Conservation (phyloP, 2,797 vertebrate genomes). For the Cossypha polioptera region DNA sequence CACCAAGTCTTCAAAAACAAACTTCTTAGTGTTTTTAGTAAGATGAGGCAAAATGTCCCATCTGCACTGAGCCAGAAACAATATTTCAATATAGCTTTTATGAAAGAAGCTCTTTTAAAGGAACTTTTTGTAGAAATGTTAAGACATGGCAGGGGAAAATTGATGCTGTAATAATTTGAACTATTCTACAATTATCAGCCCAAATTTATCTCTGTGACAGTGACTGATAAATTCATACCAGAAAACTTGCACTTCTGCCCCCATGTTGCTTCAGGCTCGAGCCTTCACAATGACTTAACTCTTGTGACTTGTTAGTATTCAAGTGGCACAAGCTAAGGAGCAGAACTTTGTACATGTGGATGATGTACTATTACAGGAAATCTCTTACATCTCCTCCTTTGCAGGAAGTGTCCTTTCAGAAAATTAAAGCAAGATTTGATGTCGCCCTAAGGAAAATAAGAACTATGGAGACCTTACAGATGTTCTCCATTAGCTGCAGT, state of each 20-base stretch:
- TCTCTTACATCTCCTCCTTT: neutral
- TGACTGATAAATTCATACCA: neutral
- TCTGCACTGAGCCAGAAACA: conserved; percentile 9
- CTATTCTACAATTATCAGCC: neutral
- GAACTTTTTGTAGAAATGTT: neutral
- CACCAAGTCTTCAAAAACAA: conserved; percentile 15
- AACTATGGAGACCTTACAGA: conserved; percentile 60
- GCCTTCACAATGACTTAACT: neutral
- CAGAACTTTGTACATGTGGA: neutral
- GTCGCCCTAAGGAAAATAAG: conserved; percentile 65
- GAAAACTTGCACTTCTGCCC: neutral
- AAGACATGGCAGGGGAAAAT: neutral
- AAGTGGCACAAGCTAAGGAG: neutral
- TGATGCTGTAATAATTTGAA: conserved; percentile 1
- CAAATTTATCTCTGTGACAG: neutral
- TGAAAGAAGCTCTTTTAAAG: conserved; percentile 38
- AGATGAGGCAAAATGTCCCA: conserved; percentile 41
- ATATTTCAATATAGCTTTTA: conserved; percentile 18
- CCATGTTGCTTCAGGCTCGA: neutral
- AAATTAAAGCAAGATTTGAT: conserved; percentile 71
- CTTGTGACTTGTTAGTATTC: neutral
- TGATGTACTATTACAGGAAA: neutral
- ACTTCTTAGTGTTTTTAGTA: conserved; percentile 15
- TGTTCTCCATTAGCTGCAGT: conserved; percentile 64
- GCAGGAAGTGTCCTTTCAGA: conserved; percentile 66